Percentiles rank a stretch among this genome's conserved stretches.
Conservation (phyloP, 2,113 vertebrate species). For the Sinocyclocheilus rhinocerous region DNA sequence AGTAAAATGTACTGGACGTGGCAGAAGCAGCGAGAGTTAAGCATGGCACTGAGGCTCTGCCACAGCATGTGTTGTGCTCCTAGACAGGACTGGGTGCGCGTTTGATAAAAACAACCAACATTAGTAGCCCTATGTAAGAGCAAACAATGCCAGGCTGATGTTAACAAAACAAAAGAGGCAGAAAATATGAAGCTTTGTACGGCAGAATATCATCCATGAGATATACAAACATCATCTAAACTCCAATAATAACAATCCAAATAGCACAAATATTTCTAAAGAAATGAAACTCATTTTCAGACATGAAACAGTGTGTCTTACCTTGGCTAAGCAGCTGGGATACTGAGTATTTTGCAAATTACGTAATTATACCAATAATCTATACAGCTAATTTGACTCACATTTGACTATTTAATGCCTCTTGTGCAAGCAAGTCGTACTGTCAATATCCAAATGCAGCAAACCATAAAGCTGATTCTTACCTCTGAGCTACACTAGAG, state of each 20-base stretch:
- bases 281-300: neutral
- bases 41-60: constrained; percentile 80
- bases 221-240: neutral
- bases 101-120: neutral
- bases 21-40: constrained; percentile 77
- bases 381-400: neutral
- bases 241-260: neutral
- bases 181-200: constrained; percentile 61
- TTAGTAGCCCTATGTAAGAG: constrained; percentile 71
- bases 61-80: constrained; percentile 80
- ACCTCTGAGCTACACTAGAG: neutral
- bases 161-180: constrained; percentile 73
- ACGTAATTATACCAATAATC: neutral
- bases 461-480: constrained; percentile 9
- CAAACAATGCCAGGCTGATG: constrained; percentile 81
- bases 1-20: constrained; percentile 57
- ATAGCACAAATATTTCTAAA: neutral
- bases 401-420: constrained; percentile 34
- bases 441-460: constrained; percentile 9
- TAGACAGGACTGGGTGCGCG: constrained; percentile 60
- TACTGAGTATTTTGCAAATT: neutral
- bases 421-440: constrained; percentile 6
- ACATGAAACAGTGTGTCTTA: neutral
- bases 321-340: constrained; percentile 5
- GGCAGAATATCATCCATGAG: constrained; percentile 36